A percentile compares a stretch with the other conserved stretches of the same genome.
Conservation (phyloP, 2,888 invertebrate species). For the Camptogramma bilineatum region DNA sequence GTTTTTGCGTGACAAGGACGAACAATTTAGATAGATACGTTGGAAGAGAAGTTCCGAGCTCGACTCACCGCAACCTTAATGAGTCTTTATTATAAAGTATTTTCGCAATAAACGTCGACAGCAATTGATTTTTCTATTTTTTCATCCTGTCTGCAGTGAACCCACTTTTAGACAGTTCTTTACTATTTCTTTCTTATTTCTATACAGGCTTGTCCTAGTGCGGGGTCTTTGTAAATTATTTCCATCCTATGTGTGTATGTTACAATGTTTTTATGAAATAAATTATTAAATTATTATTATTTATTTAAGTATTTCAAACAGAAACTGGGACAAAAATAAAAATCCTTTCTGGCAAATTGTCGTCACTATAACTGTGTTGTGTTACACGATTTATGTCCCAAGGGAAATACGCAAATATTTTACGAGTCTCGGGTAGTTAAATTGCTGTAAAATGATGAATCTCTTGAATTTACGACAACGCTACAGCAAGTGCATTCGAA, state of each 20-base stretch:
- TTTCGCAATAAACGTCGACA: background rate
- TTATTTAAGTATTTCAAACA: background rate
- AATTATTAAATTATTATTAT: too few species aligned
- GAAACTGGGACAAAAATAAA: background rate
- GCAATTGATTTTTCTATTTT: background rate
- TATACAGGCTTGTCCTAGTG: too few species aligned
- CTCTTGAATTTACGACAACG: constrained; percentile 22
- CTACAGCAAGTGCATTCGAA: constrained; percentile 23
- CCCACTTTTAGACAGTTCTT: too few species aligned
- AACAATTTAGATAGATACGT: too few species aligned
- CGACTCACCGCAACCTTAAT: too few species aligned
- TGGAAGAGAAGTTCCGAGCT: too few species aligned
- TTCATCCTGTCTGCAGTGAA: too few species aligned
- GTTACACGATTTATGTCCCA: constrained; percentile 15
- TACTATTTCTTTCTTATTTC: too few species aligned
- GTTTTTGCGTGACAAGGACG: too few species aligned
- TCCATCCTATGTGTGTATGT: too few species aligned
- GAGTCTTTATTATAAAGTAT: background rate
- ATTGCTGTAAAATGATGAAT: constrained; percentile 22
- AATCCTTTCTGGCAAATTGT: constrained; percentile 3
- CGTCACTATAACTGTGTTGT: constrained; percentile 16
- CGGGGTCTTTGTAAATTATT: too few species aligned
- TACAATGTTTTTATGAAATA: too few species aligned
- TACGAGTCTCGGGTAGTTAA: constrained; percentile 25
- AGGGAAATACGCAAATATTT: constrained; percentile 12